Percentiles rank a stretch among this genome's conserved stretches.
Evolutionary conservation across 2,113 vertebrate genomes (phyloP).

Genomic region (Madoqua kirkii): DNA sequence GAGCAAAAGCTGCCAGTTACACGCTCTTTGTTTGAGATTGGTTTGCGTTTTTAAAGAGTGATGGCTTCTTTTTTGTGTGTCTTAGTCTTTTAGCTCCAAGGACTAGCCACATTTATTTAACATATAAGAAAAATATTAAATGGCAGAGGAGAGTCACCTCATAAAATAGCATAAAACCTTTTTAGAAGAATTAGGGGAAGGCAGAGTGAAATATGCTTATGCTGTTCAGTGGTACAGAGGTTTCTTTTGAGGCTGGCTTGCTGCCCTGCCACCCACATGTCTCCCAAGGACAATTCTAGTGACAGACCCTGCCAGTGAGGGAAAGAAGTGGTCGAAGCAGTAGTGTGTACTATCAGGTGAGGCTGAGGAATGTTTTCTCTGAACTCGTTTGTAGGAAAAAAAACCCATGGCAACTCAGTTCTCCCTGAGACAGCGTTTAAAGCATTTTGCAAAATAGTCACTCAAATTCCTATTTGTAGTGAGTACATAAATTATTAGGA

Average conservation of each 20-base stretch:
- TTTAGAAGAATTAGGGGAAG: slow-evolving; percentile 6
- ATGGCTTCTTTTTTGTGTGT: background rate
- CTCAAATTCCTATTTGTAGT: background rate
- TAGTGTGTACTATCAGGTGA: background rate
- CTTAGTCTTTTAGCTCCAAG: background rate
- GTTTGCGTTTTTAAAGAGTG: background rate
- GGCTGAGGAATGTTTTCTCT: background rate
- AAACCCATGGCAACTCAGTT: background rate
- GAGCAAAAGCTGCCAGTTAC: background rate
- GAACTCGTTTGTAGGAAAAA: background rate
- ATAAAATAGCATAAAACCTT: background rate
- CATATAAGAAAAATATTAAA: background rate
- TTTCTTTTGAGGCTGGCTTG: background rate
- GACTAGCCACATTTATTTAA: slow-evolving; percentile 14
- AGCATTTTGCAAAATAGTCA: background rate
- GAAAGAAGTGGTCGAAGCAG: background rate
- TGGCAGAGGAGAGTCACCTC: background rate
- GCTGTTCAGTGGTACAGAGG: background rate
- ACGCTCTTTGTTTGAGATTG: background rate
- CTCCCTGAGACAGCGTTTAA: background rate
- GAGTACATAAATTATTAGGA: background rate
- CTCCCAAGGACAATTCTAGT: background rate
- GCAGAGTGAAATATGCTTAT: background rate
- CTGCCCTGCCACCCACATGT: background rate
- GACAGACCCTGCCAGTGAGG: background rate